Base-by-base conservation (phyloP, 2,797 vertebrate species). In the Prionace glauca region DNA sequence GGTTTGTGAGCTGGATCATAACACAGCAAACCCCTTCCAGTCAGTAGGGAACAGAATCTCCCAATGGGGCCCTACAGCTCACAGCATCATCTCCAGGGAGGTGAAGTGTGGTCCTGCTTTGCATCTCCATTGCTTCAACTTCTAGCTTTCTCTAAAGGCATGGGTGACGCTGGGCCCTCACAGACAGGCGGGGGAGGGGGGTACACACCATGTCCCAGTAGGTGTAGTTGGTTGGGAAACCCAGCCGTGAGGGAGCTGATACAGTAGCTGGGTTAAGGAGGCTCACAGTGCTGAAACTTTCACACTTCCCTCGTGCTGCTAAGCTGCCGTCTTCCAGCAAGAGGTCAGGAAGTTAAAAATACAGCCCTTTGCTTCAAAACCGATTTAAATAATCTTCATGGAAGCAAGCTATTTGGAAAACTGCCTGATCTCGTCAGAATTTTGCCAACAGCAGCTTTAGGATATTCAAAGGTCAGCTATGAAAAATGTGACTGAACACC, bases 341-440 rank as follows among this genome's bases (percentile, higher is more conserved):
- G 4, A 14, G 29, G 29, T 77, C 29, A 14, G 29, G 12, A 77
- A 32, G 1, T n/a, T 77, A 77, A 77, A 72, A 77, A 77, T 77
- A 7, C 74, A 12, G 29, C 12, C 74, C 56, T 65, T 91, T 91
- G 60, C 32, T 9, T 91, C 16, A 26, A n/a, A 60, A n/a, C 60
- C 65, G 26, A 62, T 18, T 9, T 11, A 65, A 20, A 62, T 18
- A 62, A 91, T 91, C 26, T 29, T 91, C 88, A 65, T n/a, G 29
- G 88, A 62, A n/a, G n/a, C 26, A 62, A 91, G n/a, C 32, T 91
- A 91, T 91, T 91, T 32, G 88, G 60, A 91, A 65, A 65, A 91
- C n/a, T 62, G 88, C 88, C 16, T n/a, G 36, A 79, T 36, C 62
- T 29, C 32, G 88, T 91, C 14, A 65, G 56, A 91, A 91, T 11